Conservation (phyloP, 92 coral and sea anemone genomes). For the Palythoa heliodiscus region DNA sequence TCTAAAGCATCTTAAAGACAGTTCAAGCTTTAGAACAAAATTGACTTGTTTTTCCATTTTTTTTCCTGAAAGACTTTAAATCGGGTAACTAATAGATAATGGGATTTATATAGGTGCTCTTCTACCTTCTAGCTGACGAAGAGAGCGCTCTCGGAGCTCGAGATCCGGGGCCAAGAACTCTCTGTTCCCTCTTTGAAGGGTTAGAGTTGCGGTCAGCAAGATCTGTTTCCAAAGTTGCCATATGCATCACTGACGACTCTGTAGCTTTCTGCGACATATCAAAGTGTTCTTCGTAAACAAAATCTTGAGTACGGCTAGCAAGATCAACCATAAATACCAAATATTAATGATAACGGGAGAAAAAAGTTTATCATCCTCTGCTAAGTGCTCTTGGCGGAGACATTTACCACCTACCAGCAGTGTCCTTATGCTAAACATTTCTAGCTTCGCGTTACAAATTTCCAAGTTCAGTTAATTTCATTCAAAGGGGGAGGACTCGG, state of each 20-base stretch:
- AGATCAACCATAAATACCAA: slow-evolving; percentile 28
- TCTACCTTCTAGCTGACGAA: slow-evolving; percentile 67
- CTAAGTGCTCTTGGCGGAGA: slow-evolving; percentile 18
- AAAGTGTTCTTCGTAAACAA: slow-evolving; percentile 12
- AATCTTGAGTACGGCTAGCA: slow-evolving; percentile 24
- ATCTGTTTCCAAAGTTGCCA: slow-evolving; percentile 31
- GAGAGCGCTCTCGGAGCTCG: slow-evolving; percentile 65
- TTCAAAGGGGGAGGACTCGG: neutral
- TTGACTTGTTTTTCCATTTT: neutral
- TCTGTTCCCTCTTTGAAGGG: slow-evolving; percentile 42
- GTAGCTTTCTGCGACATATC: slow-evolving; percentile 13
- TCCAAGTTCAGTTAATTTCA: neutral
- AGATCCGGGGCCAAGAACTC: slow-evolving; percentile 26
- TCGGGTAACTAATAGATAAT: neutral
- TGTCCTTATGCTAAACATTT: slow-evolving; percentile 38
- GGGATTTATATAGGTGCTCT: neutral
- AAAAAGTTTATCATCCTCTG: neutral
- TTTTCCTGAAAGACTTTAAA: neutral
- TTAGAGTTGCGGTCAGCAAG: slow-evolving; percentile 16
- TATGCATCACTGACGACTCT: neutral
- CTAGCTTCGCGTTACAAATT: neutral
- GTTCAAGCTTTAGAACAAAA: neutral
- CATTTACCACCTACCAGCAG: slow-evolving; percentile 28
- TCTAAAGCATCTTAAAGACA: neutral
- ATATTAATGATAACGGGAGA: slow-evolving; percentile 18